These are phyloP conservation scores for Hippocampus barbouri DNA, from an alignment of 2,113 vertebrate genomes.

Conservation along the genomic window DNA sequence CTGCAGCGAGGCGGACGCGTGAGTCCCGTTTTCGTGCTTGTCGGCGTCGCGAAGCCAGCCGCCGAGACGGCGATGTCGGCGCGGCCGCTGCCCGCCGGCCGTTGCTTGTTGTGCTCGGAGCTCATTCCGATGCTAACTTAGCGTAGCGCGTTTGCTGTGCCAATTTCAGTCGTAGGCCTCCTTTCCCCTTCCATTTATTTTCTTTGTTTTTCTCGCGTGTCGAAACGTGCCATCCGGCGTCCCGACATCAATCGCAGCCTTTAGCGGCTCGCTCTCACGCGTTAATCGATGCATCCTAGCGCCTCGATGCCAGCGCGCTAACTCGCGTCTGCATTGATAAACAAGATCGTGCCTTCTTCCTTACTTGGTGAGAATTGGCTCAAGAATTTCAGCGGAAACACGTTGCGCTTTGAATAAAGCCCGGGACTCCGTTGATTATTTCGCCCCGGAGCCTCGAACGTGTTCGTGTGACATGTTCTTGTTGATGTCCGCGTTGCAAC, in stretches of 20 bases:
- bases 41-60: not conserved
- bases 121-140: slow-evolving; percentile 48
- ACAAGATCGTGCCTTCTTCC: not conserved
- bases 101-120: slow-evolving; percentile 42
- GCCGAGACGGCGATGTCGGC: not conserved
- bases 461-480: not conserved
- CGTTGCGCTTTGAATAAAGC: not conserved
- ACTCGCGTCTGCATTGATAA: not conserved
- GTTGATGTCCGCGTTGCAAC: slow-evolving; percentile 52
- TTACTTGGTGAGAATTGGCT: not conserved
- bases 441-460: accelerated
- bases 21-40: slow-evolving; percentile 35
- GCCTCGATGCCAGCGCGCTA: not conserved
- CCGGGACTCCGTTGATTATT: not conserved
- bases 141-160: not conserved
- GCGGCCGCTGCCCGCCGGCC: not conserved
- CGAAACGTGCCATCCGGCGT: not conserved
- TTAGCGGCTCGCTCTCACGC: too few relatives aligned
- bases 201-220: not conserved
- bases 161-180: slow-evolving; percentile 24
- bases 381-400: not conserved
- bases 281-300: not conserved
- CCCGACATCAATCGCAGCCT: too few relatives aligned
- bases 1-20: slow-evolving; percentile 41
- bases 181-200: not conserved